These are phyloP conservation scores for Aurelia sp. DNA, from an alignment of 30 jellyfish, hydroid and myxozoan species.

Conservation along the genomic window DNA sequence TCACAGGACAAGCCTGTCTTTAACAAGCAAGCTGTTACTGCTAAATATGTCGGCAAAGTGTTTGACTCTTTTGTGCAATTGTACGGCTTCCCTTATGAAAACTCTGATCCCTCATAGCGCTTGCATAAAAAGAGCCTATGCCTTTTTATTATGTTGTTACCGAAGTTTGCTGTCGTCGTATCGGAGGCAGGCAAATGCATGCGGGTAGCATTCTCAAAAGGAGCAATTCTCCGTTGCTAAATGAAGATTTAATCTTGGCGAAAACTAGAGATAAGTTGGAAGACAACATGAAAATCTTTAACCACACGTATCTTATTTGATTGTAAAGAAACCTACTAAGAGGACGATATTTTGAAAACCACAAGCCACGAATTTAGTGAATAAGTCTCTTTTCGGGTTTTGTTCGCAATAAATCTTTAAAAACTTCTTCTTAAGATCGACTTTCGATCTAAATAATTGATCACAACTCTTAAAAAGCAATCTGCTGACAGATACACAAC, in stretches of 20 bases:
- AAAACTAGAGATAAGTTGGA: constrained; percentile 23
- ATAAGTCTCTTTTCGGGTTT: constrained; percentile 62
- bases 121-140: neutral
- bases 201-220: constrained; percentile 32
- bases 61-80: too few relatives aligned
- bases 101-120: too few relatives aligned
- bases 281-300: constrained; percentile 49
- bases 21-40: too few relatives aligned
- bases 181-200: constrained; percentile 65
- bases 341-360: constrained; percentile 62
- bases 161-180: neutral
- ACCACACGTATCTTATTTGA: constrained; percentile 59
- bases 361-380: constrained; percentile 44
- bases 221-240: constrained; percentile 70
- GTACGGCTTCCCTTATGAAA: too few relatives aligned
- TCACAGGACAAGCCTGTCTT: too few relatives aligned
- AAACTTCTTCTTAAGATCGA: constrained; percentile 53
- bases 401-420: constrained; percentile 69
- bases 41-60: too few relatives aligned
- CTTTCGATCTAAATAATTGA: constrained; percentile 60
- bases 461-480: constrained; percentile 60
- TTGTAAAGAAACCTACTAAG: constrained; percentile 46
- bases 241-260: constrained; percentile 52
- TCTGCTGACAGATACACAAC: constrained; percentile 49
- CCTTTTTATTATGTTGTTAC: neutral